Conservation (phyloP, 1,140 invertebrate genomes). For the Neodiprion fabricii region DNA sequence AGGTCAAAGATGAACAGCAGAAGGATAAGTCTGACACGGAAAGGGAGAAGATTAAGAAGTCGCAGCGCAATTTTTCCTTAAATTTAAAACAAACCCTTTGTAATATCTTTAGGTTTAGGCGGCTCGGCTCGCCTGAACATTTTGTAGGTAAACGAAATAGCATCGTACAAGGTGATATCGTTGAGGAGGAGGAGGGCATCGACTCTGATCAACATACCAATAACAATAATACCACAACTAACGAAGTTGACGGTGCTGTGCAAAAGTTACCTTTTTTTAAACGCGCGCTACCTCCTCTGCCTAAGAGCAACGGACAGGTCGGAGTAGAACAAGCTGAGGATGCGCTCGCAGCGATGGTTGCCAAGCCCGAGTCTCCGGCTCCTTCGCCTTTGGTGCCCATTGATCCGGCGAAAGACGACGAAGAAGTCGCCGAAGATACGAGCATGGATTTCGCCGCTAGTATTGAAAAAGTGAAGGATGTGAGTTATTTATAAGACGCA, state of each 20-base stretch:
- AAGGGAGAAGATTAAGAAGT: slow-evolving; percentile 68
- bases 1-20: slow-evolving; percentile 66
- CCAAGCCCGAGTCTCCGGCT: slow-evolving; percentile 51
- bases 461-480: slow-evolving; percentile 93
- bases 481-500: slow-evolving; percentile 63
- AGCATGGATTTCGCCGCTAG: slow-evolving; percentile 87
- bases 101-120: slow-evolving; percentile 79
- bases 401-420: slow-evolving; percentile 49
- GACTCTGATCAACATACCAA: slow-evolving; percentile 55
- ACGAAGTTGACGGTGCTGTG: slow-evolving; percentile 41
- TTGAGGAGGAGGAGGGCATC: slow-evolving; percentile 55
- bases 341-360: slow-evolving; percentile 45
- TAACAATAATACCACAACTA: slow-evolving; percentile 50
- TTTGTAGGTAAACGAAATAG: slow-evolving; percentile 55
- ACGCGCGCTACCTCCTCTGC: slow-evolving; percentile 82
- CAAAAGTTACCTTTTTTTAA: slow-evolving; percentile 66
- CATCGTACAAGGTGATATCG: slow-evolving; percentile 60
- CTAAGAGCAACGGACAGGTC: slow-evolving; percentile 62
- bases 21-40: slow-evolving; percentile 59
- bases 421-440: slow-evolving; percentile 58
- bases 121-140: slow-evolving; percentile 62
- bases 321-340: slow-evolving; percentile 48
- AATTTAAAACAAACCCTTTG: slow-evolving; percentile 87
- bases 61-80: slow-evolving; percentile 68
- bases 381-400: slow-evolving; percentile 45